phyloP scores from a whole-genome alignment of 2,888 invertebrate genomes.

The Girardia tigrina region DNA sequence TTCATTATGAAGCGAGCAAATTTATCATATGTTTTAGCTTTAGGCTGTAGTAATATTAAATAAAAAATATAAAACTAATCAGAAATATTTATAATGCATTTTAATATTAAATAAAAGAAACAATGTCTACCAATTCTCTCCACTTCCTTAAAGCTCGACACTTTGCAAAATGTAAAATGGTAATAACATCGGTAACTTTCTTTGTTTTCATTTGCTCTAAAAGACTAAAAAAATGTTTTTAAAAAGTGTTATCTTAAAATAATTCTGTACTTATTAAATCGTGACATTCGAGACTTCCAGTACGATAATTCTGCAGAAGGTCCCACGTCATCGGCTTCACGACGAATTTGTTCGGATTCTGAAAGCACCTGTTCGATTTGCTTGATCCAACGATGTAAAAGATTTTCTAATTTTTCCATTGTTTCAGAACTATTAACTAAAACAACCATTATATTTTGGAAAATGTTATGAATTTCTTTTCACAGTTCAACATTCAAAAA shows the following conservation, averaged over 20 bases:
- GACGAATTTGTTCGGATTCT: constrained; percentile 51
- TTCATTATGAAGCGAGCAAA: too few relatives aligned
- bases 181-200: constrained; percentile 47
- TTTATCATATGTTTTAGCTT: too few relatives aligned
- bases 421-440: constrained; percentile 48
- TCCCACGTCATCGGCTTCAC: constrained; percentile 51
- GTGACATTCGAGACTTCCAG: constrained; percentile 79
- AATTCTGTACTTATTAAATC: constrained; percentile 58
- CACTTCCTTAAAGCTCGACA: constrained; percentile 48
- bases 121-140: constrained; percentile 49
- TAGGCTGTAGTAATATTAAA: too few relatives aligned
- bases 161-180: constrained; percentile 47
- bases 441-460: background rate
- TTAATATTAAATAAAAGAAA: too few relatives aligned
- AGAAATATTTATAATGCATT: too few relatives aligned
- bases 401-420: constrained; percentile 48
- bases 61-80: too few relatives aligned
- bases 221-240: constrained; percentile 41
- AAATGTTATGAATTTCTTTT: background rate
- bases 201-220: constrained; percentile 50
- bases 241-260: background rate
- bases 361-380: constrained; percentile 51
- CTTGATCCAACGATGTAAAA: constrained; percentile 48
- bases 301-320: constrained; percentile 63
- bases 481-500: background rate